Conservation (phyloP, 1,140 invertebrate species). For the Magallana ariakensis region DNA sequence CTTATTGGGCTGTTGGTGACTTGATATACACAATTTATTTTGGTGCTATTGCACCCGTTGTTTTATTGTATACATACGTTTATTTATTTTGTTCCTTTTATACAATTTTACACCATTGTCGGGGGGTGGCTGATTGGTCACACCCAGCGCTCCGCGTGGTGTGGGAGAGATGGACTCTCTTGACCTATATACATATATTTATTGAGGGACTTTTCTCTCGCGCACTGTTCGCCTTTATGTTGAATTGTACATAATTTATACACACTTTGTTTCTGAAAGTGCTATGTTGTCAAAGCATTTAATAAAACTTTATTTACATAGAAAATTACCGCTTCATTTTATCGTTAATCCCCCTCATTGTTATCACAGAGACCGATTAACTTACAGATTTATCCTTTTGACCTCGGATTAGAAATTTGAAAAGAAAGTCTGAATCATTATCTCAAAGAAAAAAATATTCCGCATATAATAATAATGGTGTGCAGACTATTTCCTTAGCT, state of each 20-base stretch:
- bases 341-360: no score
- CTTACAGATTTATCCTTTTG: not conserved
- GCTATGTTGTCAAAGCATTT: slow-evolving; percentile 6
- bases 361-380: not conserved
- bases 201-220: not conserved
- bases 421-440: not conserved
- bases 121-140: not conserved
- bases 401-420: not conserved
- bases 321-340: no score
- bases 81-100: slow-evolving; percentile 36
- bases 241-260: slow-evolving; percentile 22
- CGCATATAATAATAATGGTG: no score
- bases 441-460: no score
- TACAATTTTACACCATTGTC: not conserved
- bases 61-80: slow-evolving; percentile 18
- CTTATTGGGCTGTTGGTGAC: not conserved
- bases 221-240: not conserved
- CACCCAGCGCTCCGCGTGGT: not conserved
- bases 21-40: not conserved
- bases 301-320: not conserved
- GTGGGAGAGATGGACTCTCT: not conserved
- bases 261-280: slow-evolving; percentile 1
- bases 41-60: not conserved
- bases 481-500: no score
- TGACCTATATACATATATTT: not conserved